Percentiles rank a stretch among this genome's conserved stretches.
Conservation (phyloP, 1,140 invertebrate genomes). For the Pseudomyrmex flavicornis region DNA sequence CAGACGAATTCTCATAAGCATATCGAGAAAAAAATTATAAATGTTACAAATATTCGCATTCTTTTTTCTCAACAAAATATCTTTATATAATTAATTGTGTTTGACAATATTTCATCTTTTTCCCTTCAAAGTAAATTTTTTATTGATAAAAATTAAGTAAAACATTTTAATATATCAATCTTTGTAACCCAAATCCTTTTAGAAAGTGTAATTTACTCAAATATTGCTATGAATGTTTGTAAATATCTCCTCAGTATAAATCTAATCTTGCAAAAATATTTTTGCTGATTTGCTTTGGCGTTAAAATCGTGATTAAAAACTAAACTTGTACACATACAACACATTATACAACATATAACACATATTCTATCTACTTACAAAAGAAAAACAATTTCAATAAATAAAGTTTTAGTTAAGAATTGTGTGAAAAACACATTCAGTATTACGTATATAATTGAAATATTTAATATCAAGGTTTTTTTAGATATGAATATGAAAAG, state of each 20-base stretch:
- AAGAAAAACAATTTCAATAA: constrained; percentile 13
- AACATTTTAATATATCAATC: background rate
- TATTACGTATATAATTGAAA: constrained; percentile 43
- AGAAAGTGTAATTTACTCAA: background rate
- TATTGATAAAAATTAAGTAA: background rate
- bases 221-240: constrained; percentile 4
- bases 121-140: background rate
- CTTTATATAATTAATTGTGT: constrained; percentile 31
- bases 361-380: background rate
- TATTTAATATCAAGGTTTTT: constrained; percentile 16
- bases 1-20: background rate
- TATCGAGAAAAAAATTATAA: constrained; percentile 12
- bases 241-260: constrained; percentile 9
- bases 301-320: constrained; percentile 23
- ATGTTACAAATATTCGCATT: constrained; percentile 69
- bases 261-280: constrained; percentile 40
- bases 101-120: background rate
- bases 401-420: background rate
- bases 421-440: background rate
- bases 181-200: background rate
- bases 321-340: constrained; percentile 1
- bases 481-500: no score
- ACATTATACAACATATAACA: constrained; percentile 2
- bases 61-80: constrained; percentile 41
- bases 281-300: constrained; percentile 42